phyloP scores from a whole-genome alignment of 1,140 invertebrate species.

The Aethina tumida region DNA sequence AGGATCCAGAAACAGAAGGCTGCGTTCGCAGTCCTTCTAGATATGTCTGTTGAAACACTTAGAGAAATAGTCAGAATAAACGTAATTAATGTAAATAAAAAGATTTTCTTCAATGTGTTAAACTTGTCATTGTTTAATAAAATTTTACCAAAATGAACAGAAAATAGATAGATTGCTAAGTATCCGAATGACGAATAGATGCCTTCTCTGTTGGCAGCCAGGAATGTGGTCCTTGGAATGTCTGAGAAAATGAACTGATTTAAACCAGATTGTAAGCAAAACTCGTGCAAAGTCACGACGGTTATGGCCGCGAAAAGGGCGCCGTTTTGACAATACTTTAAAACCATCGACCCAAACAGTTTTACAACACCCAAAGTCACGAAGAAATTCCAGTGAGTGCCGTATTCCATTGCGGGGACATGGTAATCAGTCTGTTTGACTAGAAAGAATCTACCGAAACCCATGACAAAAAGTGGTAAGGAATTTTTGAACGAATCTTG shows the following conservation, averaged over 20 bases:
- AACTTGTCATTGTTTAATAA: slow-evolving; percentile 31
- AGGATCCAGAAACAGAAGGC: slow-evolving; percentile 68
- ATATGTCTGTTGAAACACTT: slow-evolving; percentile 42
- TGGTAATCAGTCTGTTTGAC: slow-evolving; percentile 67
- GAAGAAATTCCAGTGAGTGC: slow-evolving; percentile 96
- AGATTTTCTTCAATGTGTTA: slow-evolving; percentile 29
- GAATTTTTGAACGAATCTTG: slow-evolving; percentile 32
- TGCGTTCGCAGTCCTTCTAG: slow-evolving; percentile 65
- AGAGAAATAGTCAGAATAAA: slow-evolving; percentile 39
- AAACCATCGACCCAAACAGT: slow-evolving; percentile 52
- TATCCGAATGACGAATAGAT: slow-evolving; percentile 77
- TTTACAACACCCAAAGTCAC: slow-evolving; percentile 80
- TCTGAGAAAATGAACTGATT: slow-evolving; percentile 62
- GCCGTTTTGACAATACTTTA: slow-evolving; percentile 39
- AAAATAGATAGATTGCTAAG: slow-evolving; percentile 68
- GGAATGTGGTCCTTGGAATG: slow-evolving; percentile 44
- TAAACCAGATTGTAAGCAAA: slow-evolving; percentile 50
- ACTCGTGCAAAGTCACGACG: slow-evolving; percentile 59
- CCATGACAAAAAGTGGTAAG: slow-evolving; percentile 56
- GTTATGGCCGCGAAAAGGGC: slow-evolving; percentile 41
- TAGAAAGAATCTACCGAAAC: slow-evolving; percentile 55
- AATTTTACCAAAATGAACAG: slow-evolving; percentile 56
- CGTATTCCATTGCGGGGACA: slow-evolving; percentile 84
- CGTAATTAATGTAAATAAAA: slow-evolving; percentile 37
- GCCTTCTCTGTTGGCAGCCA: slow-evolving; percentile 84